Evolutionary conservation across 2,797 vertebrate species (phyloP).

Genomic region (Gephyroberyx darwinii): DNA sequence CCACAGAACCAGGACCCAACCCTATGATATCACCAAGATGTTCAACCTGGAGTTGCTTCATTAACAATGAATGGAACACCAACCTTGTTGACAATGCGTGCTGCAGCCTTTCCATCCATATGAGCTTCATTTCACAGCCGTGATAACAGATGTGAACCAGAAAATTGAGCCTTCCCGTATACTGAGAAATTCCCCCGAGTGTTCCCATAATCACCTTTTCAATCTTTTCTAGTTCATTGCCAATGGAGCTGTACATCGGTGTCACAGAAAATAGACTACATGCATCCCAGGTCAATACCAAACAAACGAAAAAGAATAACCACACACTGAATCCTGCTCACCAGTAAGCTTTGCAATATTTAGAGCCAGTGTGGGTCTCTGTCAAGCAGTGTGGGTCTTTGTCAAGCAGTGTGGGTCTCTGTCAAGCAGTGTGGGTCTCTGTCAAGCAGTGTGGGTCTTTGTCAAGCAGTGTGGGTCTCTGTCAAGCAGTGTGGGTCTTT

Average conservation of each 20-base stretch:
- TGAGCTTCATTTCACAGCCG: slow-evolving; percentile 30
- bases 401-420: too few species aligned
- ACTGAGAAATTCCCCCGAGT: slow-evolving; percentile 23
- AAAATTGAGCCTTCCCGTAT: slow-evolving; percentile 38
- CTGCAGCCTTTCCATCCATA: slow-evolving; percentile 45
- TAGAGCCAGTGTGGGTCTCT: background rate
- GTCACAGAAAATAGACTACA: slow-evolving; percentile 30
- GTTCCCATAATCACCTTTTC: slow-evolving; percentile 33
- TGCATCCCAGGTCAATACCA: slow-evolving; percentile 20
- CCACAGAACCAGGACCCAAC: background rate
- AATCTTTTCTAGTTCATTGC: slow-evolving; percentile 28
- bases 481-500: background rate
- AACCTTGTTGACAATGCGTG: slow-evolving; percentile 33
- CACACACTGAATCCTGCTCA: slow-evolving; percentile 6
- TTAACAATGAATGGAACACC: slow-evolving; percentile 44
- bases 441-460: background rate
- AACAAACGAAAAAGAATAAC: slow-evolving; percentile 1
- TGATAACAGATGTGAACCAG: slow-evolving; percentile 48
- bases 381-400: background rate
- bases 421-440: background rate
- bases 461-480: too few species aligned
- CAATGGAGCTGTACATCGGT: slow-evolving; percentile 6
- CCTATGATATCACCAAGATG: slow-evolving; percentile 18
- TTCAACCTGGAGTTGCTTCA: slow-evolving; percentile 34
- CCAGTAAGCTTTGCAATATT: slow-evolving; percentile 1